These are phyloP conservation scores for Standfussiana lucernea DNA, from an alignment of 2,888 invertebrate genomes.

Conservation along the genomic window DNA sequence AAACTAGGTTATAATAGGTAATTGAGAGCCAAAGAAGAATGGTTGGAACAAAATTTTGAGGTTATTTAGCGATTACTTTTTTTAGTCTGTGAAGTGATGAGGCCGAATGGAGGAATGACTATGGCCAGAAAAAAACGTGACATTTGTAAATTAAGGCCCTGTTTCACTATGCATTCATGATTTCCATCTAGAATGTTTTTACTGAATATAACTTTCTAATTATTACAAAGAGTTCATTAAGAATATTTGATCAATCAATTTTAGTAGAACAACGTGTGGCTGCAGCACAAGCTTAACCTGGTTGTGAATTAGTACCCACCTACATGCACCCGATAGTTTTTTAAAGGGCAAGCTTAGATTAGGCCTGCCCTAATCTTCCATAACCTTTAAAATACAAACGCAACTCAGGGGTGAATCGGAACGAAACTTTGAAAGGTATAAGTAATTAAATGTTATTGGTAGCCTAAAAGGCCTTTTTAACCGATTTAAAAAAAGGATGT, in stretches of 20 bases:
- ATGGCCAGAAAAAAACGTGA: neutral
- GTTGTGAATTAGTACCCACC: conserved; percentile 23
- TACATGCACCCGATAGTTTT: neutral
- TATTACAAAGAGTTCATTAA: neutral
- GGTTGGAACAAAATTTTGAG: conserved; percentile 48
- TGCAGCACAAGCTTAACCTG: neutral
- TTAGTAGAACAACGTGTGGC: neutral
- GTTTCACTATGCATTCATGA: conserved; percentile 8
- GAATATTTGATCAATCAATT: neutral
- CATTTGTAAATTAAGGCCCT: conserved; percentile 6
- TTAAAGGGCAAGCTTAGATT: neutral
- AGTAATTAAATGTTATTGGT: no score
- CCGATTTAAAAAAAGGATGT: no score
- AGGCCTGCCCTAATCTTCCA: neutral
- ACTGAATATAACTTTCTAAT: neutral
- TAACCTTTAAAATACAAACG: no score
- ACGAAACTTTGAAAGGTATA: neutral
- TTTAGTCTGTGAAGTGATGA: neutral
- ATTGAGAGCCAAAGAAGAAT: conserved; percentile 55
- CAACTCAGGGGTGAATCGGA: no score
- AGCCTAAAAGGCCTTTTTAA: neutral
- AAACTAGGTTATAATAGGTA: conserved; percentile 71
- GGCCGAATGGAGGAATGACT: neutral
- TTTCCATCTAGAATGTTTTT: neutral
- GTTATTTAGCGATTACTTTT: neutral